Evolutionary conservation across 1,140 invertebrate species (phyloP), one percentile per base, ranked within the genome.

Genomic region (Musca vetustissima): DNA sequence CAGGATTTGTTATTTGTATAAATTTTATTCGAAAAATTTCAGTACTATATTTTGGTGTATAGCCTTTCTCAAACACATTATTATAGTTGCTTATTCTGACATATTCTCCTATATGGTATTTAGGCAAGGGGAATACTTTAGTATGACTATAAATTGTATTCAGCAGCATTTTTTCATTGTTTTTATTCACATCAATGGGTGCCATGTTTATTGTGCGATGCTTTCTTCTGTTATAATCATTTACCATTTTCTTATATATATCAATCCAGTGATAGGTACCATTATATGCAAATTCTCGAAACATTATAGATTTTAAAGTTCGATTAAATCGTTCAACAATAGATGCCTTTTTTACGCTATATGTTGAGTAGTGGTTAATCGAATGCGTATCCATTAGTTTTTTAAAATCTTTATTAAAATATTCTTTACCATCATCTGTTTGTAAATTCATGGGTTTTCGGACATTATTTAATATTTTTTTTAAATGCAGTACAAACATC

Each of bases 311-410:
- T 80, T 85, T 85, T 57, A 66, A 28, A 19, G 83, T 85, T 70
- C 82, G 70, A 74, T 84, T 84, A 64, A 85, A 83, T 48, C 64
- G 64, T 50, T 66, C 43, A 8, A 66, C 77, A 66, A 85, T 76
- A 19, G 78, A 75, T 15, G 83, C 83, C 77, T 86, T 87, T 48
- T 78, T 77, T 47, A 72, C 73, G 64, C 73, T 78, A 74, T 76
- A 83, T 17, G 83, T 84, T 13, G 75, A 82, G 73, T 83, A 85
- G 70, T 84, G 74, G 70, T 84, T 79, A 28, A 85, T 81, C 9
- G 77, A 72, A 71, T 76, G 72, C 65, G 72, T 73, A 71, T 74
- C 69, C 70, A 82, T 76, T 55, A 83, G 64, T 7, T 43, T 36
- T 52, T 72, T 36, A 70, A 82, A 82, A 17, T 72, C 8, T n/a